These are phyloP conservation scores for Cabera pusaria DNA, from an alignment of 2,888 invertebrate species.

Conservation along the genomic window DNA sequence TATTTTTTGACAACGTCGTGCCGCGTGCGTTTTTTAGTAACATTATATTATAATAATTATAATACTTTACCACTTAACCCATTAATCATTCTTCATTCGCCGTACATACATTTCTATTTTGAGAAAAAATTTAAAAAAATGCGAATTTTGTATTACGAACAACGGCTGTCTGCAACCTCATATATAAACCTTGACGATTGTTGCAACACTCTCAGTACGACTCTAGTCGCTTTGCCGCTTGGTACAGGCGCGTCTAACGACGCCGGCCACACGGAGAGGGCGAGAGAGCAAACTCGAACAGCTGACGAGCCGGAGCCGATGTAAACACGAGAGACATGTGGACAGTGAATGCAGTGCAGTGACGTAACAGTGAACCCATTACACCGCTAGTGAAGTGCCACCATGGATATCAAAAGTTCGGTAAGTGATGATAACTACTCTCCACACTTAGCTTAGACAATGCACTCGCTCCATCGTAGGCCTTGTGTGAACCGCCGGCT, in stretches of 20 bases:
- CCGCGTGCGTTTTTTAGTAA: too few relatives aligned
- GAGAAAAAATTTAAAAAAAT: slow-evolving; percentile 34
- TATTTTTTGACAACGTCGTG: too few relatives aligned
- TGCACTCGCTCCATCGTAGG: slow-evolving; percentile 21
- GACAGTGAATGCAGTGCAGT: slow-evolving; percentile 79
- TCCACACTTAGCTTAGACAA: slow-evolving; percentile 39
- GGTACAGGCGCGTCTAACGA: slow-evolving; percentile 72
- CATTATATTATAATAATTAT: too few relatives aligned
- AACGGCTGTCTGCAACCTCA: slow-evolving; percentile 63
- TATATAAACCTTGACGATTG: slow-evolving; percentile 78
- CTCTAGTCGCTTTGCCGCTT: slow-evolving; percentile 84
- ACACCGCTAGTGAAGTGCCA: slow-evolving; percentile 43
- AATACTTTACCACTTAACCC: too few relatives aligned
- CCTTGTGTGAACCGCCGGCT: slow-evolving; percentile 32
- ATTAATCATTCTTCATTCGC: slow-evolving; percentile 1
- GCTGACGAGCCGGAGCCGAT: slow-evolving; percentile 51
- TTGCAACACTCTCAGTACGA: slow-evolving; percentile 82
- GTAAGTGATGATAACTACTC: slow-evolving; percentile 61
- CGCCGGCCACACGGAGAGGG: slow-evolving; percentile 80
- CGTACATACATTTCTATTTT: slow-evolving; percentile 9
- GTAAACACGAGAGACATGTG: slow-evolving; percentile 69
- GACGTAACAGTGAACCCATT: slow-evolving; percentile 70
- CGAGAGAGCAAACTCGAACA: slow-evolving; percentile 76
- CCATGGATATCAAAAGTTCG: slow-evolving; percentile 59
- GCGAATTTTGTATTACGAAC: slow-evolving; percentile 49